These are phyloP conservation scores for Eretmochelys imbricata DNA, from an alignment of 2,113 vertebrate species.

Conservation along the genomic window DNA sequence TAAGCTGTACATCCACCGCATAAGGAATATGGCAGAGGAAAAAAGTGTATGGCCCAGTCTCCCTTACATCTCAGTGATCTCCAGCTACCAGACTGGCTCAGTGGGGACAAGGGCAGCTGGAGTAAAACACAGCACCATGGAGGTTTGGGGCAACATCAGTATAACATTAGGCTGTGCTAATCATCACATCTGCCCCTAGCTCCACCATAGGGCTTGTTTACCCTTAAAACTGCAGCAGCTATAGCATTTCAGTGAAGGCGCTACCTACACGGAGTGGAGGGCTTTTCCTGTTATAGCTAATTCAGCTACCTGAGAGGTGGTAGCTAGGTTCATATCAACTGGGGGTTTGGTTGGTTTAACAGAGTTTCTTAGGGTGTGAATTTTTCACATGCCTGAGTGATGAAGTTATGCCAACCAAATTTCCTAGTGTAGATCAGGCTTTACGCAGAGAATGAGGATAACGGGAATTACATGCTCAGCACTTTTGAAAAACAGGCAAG, in stretches of 20 bases:
- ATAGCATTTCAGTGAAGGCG: too few relatives aligned
- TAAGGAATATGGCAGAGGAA: not conserved
- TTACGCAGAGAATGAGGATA: not conserved
- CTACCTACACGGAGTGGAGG: too few relatives aligned
- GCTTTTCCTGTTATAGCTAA: too few relatives aligned
- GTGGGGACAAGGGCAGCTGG: not conserved
- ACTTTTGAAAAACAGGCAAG: not conserved
- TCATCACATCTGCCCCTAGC: not conserved
- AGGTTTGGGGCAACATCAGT: not conserved
- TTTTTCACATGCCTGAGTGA: too few relatives aligned
- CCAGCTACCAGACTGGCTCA: not conserved
- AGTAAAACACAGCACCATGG: not conserved
- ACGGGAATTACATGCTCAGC: not conserved
- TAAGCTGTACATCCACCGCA: not conserved
- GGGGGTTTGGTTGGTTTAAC: too few relatives aligned
- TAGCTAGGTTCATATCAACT: too few relatives aligned
- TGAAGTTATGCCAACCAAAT: too few relatives aligned
- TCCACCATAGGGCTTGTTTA: too few relatives aligned
- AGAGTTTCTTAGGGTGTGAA: too few relatives aligned
- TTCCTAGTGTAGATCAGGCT: not conserved
- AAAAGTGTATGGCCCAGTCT: not conserved
- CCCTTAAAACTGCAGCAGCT: too few relatives aligned
- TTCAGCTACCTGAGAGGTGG: too few relatives aligned
- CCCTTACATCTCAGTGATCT: not conserved
- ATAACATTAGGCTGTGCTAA: not conserved